These are phyloP conservation scores for Phoxinus dragarum DNA, from an alignment of 2,797 vertebrate species.

Conservation along the genomic window DNA sequence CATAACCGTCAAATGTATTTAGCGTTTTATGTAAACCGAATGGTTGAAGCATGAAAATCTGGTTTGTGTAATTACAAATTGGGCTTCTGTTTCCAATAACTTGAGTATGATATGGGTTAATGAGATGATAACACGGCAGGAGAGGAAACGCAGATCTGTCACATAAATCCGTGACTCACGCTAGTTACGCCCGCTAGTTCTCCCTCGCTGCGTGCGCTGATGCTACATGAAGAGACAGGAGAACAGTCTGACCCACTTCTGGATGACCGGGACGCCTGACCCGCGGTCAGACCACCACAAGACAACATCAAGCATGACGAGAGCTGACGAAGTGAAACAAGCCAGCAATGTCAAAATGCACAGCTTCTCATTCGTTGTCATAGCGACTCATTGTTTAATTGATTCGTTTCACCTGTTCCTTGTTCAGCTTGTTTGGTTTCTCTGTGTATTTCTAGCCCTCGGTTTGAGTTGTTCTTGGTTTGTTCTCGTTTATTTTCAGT, in stretches of 20 bases:
- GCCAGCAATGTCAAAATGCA: neutral
- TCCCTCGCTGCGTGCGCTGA: constrained; percentile 71
- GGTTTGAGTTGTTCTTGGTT: neutral
- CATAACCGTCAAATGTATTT: neutral
- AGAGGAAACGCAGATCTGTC: neutral
- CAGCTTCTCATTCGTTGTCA: neutral
- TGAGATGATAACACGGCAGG: neutral
- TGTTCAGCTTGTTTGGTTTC: neutral
- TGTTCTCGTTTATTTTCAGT: neutral
- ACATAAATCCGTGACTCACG: constrained; percentile 62
- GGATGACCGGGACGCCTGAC: constrained; percentile 76
- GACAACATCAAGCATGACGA: constrained; percentile 56
- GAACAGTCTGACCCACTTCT: constrained; percentile 80
- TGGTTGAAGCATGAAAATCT: neutral
- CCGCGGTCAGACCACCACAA: constrained; percentile 58
- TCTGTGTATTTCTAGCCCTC: neutral
- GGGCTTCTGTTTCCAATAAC: neutral
- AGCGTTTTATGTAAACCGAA: neutral
- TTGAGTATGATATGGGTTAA: neutral
- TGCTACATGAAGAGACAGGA: constrained; percentile 74
- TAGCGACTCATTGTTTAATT: neutral
- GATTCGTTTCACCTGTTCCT: neutral
- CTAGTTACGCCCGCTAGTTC: constrained; percentile 65
- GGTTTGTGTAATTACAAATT: neutral
- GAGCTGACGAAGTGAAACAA: neutral